Evolutionary conservation across 2,797 vertebrate species (phyloP), one percentile per base, ranked within the genome.

Genomic region (Sphenopsis melanotis): DNA sequence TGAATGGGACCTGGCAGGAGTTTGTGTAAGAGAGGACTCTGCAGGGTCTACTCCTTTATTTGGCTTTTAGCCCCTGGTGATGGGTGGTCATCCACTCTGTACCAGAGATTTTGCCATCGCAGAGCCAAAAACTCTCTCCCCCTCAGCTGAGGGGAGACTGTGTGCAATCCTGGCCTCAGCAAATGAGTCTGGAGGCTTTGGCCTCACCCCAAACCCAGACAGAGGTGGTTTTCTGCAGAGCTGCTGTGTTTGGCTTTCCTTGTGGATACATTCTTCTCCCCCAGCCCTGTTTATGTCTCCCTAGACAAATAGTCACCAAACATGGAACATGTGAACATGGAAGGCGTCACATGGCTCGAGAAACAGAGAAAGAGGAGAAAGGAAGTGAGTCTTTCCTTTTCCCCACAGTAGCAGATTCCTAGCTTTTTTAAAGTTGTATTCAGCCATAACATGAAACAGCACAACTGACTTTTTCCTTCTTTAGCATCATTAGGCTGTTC

Each of bases 291-390:
- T 44, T 46, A 4, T 1, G 3, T 41, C 30, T 61, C 47, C 17
- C 39, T 30, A 5, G 24, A 29, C 3, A 44, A 75, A 44, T 5
- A 32, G 19, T 14, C 3, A 3, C 15, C 17, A 55, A 44, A 36
- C 2, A 2, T 30, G 36, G 36, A 47, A 63, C 2, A 15, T 4
- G 9, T 0, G 5, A 56, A 60, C 1, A 2, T 29, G 11, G 8
- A 61, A 57, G 6, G 60, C 7, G 6, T 41, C 41, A 4, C 7
- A 41, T 41, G 41, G 41, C 6, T 32, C 0, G 0, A 65, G 52
- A 57, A 69, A 32, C 44, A 61, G 30, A 74, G 44, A 42, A 44
- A 70, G 16, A 57, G 6, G 4, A 68, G 13, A 76, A 86, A 46
- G 10, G 5, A 64, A 64, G 5, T 10, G 12, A 72, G 26, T 1